Conservation (phyloP, 1,140 invertebrate genomes). For the Apis florea region DNA sequence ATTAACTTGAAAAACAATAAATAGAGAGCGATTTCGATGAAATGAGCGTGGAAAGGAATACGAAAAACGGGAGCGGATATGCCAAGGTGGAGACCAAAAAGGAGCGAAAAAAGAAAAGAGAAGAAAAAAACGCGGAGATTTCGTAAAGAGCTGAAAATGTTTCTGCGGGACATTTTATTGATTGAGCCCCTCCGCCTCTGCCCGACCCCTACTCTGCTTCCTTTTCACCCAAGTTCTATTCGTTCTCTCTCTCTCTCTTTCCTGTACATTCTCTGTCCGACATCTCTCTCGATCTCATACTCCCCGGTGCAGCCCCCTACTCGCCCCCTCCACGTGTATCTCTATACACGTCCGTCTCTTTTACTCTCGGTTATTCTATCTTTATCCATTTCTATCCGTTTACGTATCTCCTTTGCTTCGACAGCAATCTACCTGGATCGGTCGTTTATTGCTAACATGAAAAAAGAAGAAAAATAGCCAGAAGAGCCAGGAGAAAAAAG, state of each 20-base stretch:
- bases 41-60: background rate
- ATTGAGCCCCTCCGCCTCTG: slow-evolving; percentile 69
- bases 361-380: background rate
- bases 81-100: background rate
- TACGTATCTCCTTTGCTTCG: slow-evolving; percentile 35
- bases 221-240: slow-evolving; percentile 58
- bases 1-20: slow-evolving; percentile 10
- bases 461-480: slow-evolving; percentile 25
- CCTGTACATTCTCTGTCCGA: slow-evolving; percentile 32
- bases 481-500: background rate
- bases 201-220: slow-evolving; percentile 55
- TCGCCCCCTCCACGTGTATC: slow-evolving; percentile 33
- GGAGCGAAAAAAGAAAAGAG: slow-evolving; percentile 18
- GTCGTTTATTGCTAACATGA: slow-evolving; percentile 29
- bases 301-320: slow-evolving; percentile 13
- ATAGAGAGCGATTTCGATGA: background rate
- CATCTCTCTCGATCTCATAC: slow-evolving; percentile 45
- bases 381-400: slow-evolving; percentile 49
- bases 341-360: slow-evolving; percentile 19
- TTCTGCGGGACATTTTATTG: slow-evolving; percentile 78
- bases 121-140: slow-evolving; percentile 55
- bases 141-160: slow-evolving; percentile 68
- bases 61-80: background rate
- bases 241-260: slow-evolving; percentile 54
- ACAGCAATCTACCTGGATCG: slow-evolving; percentile 43